A percentile compares a stretch with the other conserved stretches of the same genome.
These are phyloP conservation scores for Willisornis vidua DNA, from an alignment of 2,113 vertebrate species.

Conservation along the genomic window DNA sequence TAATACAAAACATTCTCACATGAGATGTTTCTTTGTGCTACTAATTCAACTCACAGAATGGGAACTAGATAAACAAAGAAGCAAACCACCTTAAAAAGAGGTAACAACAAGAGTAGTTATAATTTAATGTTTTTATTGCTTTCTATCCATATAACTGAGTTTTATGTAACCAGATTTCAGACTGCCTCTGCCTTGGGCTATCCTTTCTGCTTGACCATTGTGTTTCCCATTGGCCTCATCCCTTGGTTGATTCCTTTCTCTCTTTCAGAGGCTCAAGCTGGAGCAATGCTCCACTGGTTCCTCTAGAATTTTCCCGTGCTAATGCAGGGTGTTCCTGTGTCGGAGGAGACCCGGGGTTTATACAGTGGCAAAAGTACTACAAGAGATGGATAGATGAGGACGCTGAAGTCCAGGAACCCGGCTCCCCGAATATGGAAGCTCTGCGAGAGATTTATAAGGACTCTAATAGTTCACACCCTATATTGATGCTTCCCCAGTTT, in stretches of 20 bases:
- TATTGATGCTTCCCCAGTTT: no score
- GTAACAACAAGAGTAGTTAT: not conserved
- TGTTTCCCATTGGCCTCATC: accelerated
- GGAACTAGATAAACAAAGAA: not conserved
- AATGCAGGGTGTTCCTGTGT: accelerated
- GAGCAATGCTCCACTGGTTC: not conserved
- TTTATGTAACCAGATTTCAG: not conserved
- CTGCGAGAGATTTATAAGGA: no score
- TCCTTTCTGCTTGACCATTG: not conserved
- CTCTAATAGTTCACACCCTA: no score
- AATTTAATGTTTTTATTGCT: not conserved
- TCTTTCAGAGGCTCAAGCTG: not conserved
- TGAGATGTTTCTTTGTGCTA: not conserved
- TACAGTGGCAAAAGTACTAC: no score
- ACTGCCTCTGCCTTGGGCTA: not conserved
- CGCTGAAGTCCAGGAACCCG: no score
- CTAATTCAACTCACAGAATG: not conserved
- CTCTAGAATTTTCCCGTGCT: not conserved
- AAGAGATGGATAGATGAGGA: no score
- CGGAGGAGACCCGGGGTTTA: no score
- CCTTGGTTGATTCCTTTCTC: not conserved
- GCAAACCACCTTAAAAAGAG: not conserved
- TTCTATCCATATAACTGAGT: not conserved
- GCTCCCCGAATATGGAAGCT: no score
- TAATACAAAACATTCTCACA: not conserved